Evolutionary conservation across 2,888 invertebrate genomes (phyloP).

Genomic region (Acronicta psi): DNA sequence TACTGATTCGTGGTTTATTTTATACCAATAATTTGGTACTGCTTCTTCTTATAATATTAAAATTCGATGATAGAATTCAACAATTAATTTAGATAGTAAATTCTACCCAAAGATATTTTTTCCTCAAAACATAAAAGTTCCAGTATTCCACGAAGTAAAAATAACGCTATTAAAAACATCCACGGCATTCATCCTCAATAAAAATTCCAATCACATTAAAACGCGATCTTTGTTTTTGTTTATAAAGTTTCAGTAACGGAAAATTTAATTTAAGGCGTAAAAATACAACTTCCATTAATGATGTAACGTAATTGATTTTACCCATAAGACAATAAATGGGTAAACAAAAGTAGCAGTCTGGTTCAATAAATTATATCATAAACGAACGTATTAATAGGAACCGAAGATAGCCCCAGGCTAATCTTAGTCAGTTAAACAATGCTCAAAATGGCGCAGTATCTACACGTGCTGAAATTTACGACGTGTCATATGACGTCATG

Average conservation of each 20-base stretch:
- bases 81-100: no score
- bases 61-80: no score
- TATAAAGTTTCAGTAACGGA: constrained; percentile 1
- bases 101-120: no score
- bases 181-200: background rate
- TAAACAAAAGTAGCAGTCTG: constrained; percentile 4
- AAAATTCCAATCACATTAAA: background rate
- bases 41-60: no score
- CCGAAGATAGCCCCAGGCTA: constrained; percentile 13
- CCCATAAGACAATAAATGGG: background rate
- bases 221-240: constrained; percentile 27
- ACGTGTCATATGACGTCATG: constrained; percentile 38
- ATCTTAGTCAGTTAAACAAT: constrained; percentile 45
- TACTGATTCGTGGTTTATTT: constrained; percentile 3
- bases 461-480: constrained; percentile 45
- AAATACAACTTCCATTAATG: background rate
- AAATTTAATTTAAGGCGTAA: constrained; percentile 17
- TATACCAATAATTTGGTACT: no score
- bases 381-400: constrained; percentile 21
- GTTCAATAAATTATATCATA: constrained; percentile 10
- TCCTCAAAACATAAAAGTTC: no score
- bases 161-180: background rate
- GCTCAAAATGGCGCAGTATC: constrained; percentile 29
- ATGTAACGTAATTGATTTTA: background rate
- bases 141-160: background rate